phyloP scores from a whole-genome alignment of 2,797 vertebrate genomes.

The Gambusia yucatana region DNA sequence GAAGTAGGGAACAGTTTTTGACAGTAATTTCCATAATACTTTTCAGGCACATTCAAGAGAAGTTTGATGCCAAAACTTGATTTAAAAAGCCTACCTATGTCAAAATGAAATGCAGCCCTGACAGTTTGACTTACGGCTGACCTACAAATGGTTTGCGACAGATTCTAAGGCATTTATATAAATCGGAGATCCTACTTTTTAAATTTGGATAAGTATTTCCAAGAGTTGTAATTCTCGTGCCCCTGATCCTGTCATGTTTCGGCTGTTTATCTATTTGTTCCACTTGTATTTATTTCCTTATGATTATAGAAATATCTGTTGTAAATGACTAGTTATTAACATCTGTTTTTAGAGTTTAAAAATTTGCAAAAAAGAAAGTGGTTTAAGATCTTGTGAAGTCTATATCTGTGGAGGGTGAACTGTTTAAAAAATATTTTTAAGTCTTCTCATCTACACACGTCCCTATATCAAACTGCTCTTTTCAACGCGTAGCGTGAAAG shows the following conservation, averaged over 20 bases:
- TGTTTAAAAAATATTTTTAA: background rate
- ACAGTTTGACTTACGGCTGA: background rate
- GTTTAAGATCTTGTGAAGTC: too few species aligned
- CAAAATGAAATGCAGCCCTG: background rate
- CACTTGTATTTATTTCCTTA: background rate
- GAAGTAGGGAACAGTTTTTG: background rate
- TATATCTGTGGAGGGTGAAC: background rate
- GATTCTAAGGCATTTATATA: background rate
- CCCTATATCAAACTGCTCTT: background rate
- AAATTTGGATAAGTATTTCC: background rate
- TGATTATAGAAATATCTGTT: background rate
- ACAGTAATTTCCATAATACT: conserved; percentile 2
- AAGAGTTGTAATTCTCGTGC: background rate
- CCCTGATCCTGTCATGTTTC: background rate
- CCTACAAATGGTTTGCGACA: background rate
- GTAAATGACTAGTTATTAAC: background rate
- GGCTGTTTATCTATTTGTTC: background rate
- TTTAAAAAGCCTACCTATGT: background rate
- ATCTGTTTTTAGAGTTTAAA: background rate
- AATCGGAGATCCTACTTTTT: background rate
- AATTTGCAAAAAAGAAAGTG: background rate
- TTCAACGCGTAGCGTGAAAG: conserved; percentile 18
- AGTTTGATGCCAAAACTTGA: background rate
- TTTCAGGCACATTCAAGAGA: background rate
- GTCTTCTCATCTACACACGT: background rate